Conservation (phyloP, 1,140 invertebrate genomes). For the Drosophila seguyi region DNA sequence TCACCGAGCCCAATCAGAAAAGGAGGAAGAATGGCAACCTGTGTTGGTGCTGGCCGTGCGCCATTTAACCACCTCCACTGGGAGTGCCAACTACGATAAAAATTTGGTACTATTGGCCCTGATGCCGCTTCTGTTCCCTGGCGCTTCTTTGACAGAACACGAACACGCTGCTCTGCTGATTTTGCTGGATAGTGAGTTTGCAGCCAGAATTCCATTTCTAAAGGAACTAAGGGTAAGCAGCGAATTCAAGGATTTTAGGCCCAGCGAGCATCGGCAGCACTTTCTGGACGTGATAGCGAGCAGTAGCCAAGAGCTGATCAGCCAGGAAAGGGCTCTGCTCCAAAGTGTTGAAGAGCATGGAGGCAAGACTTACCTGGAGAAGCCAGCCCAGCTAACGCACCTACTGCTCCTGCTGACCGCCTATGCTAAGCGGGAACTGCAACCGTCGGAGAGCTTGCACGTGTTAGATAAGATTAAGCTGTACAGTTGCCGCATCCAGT, state of each 20-base stretch:
- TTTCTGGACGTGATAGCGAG: conserved; percentile 70
- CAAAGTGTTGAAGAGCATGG: conserved; percentile 67
- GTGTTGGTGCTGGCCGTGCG: conserved; percentile 83
- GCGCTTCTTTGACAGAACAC: conserved; percentile 2
- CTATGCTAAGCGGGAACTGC: conserved; percentile 48
- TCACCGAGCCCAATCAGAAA: conserved; percentile 57
- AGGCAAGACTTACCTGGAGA: conserved; percentile 44
- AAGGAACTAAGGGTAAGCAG: conserved; percentile 32
- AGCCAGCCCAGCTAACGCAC: conserved; percentile 63
- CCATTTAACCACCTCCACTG: conserved; percentile 66
- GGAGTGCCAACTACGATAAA: conserved; percentile 56
- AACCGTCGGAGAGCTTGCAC: conserved; percentile 46
- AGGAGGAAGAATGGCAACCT: conserved; percentile 76
- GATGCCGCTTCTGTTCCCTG: conserved; percentile 74
- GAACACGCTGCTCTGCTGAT: conserved; percentile 41
- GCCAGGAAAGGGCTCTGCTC: conserved; percentile 51
- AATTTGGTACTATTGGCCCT: conserved; percentile 73
- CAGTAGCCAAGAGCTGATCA: conserved; percentile 22
- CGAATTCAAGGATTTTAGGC: conserved; percentile 34
- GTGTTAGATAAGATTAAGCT: conserved; percentile 49
- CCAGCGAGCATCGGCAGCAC: conserved; percentile 57
- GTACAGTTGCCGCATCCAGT: conserved; percentile 44
- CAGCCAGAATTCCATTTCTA: conserved; percentile 55
- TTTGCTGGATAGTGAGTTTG: conserved; percentile 61
- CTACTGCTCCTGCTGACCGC: conserved; percentile 73